Percentiles rank a stretch among this genome's conserved stretches.
These are phyloP conservation scores for Aleadryas rufinucha DNA, from an alignment of 2,113 vertebrate genomes.

Conservation along the genomic window DNA sequence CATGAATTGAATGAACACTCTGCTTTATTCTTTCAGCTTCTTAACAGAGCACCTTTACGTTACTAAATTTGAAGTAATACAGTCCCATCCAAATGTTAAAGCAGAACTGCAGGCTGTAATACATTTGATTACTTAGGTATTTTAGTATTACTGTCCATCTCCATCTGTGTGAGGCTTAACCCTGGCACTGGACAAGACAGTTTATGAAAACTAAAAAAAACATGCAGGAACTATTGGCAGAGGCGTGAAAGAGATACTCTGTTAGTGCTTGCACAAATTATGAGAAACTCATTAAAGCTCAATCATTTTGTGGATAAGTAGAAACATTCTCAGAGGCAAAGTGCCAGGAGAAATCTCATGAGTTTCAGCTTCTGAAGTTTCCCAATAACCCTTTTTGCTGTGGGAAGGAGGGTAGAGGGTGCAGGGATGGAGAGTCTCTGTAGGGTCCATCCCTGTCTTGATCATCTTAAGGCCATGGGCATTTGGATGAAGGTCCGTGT, in stretches of 20 bases:
- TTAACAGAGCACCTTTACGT: not conserved
- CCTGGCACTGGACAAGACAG: not conserved
- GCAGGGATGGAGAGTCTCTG: not conserved
- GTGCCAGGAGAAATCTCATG: not conserved
- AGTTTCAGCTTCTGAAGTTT: constrained; percentile 20
- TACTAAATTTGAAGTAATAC: not conserved
- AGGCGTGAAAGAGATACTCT: not conserved
- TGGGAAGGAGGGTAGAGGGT: not conserved
- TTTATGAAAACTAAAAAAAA: not conserved
- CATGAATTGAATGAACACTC: not conserved
- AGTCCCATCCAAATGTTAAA: not conserved
- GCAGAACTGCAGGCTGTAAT: not conserved
- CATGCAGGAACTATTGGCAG: not conserved
- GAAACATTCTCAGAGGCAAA: constrained; percentile 31
- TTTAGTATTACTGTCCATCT: constrained; percentile 12
- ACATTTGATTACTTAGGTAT: not conserved
- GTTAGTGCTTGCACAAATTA: not conserved
- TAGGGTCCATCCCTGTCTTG: not conserved
- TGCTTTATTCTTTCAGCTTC: not conserved
- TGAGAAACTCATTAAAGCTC: constrained; percentile 32
- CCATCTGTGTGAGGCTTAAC: constrained; percentile 20
- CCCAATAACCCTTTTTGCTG: not conserved
- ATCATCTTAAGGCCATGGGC: not conserved
- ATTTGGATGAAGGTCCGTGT: not conserved
- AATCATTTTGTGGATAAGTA: not conserved